A percentile compares a stretch with the other conserved stretches of the same genome.
phyloP scores from a whole-genome alignment of 2,888 invertebrate species.

The Carabus problematicus region DNA sequence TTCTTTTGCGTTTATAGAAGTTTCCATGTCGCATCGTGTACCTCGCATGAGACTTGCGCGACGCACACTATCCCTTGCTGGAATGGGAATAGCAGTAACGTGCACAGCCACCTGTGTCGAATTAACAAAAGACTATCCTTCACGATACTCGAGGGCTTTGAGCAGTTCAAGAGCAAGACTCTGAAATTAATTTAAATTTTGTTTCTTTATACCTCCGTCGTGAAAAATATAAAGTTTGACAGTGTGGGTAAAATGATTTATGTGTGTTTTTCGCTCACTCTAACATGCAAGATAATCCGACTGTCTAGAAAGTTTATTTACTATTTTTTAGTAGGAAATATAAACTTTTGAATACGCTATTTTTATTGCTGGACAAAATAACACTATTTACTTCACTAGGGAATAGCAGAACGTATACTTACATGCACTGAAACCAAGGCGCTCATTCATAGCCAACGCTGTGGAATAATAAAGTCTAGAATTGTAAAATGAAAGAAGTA shows the following conservation, averaged over 20 bases:
- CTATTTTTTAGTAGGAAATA: slow-evolving; percentile 32
- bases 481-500: too few species aligned
- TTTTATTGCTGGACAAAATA: slow-evolving; percentile 25
- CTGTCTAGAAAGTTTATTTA: slow-evolving; percentile 41
- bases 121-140: slow-evolving; percentile 56
- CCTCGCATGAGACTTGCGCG: slow-evolving; percentile 30
- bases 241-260: slow-evolving; percentile 35
- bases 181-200: slow-evolving; percentile 38
- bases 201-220: slow-evolving; percentile 11
- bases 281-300: slow-evolving; percentile 36
- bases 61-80: neutral
- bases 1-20: slow-evolving; percentile 50
- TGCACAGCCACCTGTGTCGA: slow-evolving; percentile 56
- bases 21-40: slow-evolving; percentile 46
- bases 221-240: slow-evolving; percentile 39
- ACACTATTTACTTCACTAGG: too few species aligned
- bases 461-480: too few species aligned
- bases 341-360: slow-evolving; percentile 39
- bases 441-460: too few species aligned
- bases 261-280: slow-evolving; percentile 32
- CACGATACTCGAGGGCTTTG: slow-evolving; percentile 51
- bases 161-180: slow-evolving; percentile 17
- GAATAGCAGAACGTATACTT: too few species aligned
- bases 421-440: too few species aligned
- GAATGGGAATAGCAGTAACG: neutral